Evolutionary conservation across 2,113 vertebrate genomes (phyloP), one percentile per base, ranked within the genome.

Genomic region (Chlamydotis undulata): DNA sequence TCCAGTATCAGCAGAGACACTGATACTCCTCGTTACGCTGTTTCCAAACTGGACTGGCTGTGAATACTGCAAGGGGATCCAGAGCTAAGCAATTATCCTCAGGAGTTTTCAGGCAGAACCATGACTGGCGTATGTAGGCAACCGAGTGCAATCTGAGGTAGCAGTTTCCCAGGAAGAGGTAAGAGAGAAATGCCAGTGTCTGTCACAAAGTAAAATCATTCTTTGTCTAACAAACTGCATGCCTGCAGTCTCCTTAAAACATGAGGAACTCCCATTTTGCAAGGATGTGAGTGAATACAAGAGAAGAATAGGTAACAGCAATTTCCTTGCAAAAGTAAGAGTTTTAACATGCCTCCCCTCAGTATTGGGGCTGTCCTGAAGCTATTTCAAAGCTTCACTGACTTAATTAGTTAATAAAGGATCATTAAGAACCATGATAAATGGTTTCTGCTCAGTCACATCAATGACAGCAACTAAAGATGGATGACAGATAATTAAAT

Each of bases 361-460:
- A 26, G 28, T 69, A 60, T 12, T 57, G 14, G 25, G 26, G 37
- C 45, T 93, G n/a, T 47, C 53, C 9, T 19, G 12, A 91, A 94
- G 64, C 21, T 87, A 61, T 78, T 93, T 61, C 76, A 87, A 55
- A 93, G 29, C 47, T 74, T 87, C 41, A 37, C 37, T 57, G 24
- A 73, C 55, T 60, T 91, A 49, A 82, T 63, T 59, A 61, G 35
- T 73, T 83, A 61, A 81, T 24, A 47, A 69, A 61, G 21, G 82
- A 84, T 81, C 50, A 84, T 39, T 67, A 78, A 77, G 60, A 91
- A 67, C 14, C 19, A 69, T 0, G 1, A 77, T 21, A 87, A 89
- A 87, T 26, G 19, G 21, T 61, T 91, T 87, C 47, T 61, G 26
- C 19, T 90, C 56, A 70, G 47, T 61, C 52, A 63, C 69, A 63